Base-by-base conservation (phyloP, 2,888 invertebrate genomes). In the Rhamnusium bicolor region DNA sequence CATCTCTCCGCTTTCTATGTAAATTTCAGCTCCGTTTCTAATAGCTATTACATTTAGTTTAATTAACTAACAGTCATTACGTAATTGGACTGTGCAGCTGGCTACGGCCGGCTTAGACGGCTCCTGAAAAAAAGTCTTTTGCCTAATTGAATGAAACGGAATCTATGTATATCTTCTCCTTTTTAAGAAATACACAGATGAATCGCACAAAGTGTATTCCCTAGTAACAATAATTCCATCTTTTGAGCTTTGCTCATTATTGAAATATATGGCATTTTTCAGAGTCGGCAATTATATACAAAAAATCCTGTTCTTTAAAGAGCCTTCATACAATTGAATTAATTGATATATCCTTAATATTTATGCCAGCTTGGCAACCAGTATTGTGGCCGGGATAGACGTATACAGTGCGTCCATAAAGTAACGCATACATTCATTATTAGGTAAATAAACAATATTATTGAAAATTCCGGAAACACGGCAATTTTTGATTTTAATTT, bases 1-100 rank as follows among this genome's bases (percentile, higher is more conserved):
- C 58, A 71, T 76, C 73, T 76, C 73, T 69, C 65, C 81, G 81
- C 79, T 79, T 78, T 75, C 81, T 81, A 85, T 84, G 85, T 80
- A 84, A 84, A 85, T 85, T 81, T 75, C 77, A 75, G 78, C 79
- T 80, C 77, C 79, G 80, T 83, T 82, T 82, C 83, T 83, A 82
- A 85, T 82, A 82, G 84, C 82, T 80, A 82, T 82, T 83, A 83
- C 82, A 83, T 83, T 85, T 82, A 82, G 78, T 84, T 84, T 83
- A 84, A 84, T 85, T 84, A 84, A 84, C 84, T 82, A 80, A 83
- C 81, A 83, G 83, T 82, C 82, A 81, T 85, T 85, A 84, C 78
- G 77, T 83, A 84, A 83, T 84, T 84, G 84, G 79, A 76, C 71
- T 53, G 77, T 81, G 80, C 80, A 79, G 79, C 79, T 77, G 78